Percentiles rank a stretch among this genome's conserved stretches.
Conservation (phyloP, 1,140 invertebrate species). For the Drosophila gunungcola region DNA sequence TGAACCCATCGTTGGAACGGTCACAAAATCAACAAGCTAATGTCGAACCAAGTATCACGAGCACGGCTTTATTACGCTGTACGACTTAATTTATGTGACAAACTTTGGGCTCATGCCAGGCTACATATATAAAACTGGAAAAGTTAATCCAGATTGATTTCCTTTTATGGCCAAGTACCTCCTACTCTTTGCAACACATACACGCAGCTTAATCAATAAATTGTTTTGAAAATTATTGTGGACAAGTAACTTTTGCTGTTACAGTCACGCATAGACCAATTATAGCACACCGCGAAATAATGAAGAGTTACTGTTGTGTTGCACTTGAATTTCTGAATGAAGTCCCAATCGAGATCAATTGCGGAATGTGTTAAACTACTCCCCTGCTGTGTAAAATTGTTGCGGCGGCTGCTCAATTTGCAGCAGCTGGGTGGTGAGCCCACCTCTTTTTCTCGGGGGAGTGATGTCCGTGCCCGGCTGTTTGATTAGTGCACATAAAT, state of each 20-base stretch:
- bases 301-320: not conserved
- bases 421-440: conserved; percentile 1
- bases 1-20: conserved; percentile 38
- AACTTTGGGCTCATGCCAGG: conserved; percentile 9
- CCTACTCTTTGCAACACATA: not conserved
- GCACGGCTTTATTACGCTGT: conserved; percentile 10
- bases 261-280: conserved; percentile 15
- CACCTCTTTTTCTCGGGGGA: not conserved
- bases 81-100: conserved; percentile 22
- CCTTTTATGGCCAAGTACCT: not conserved
- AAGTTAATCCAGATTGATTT: conserved; percentile 29
- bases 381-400: conserved; percentile 49
- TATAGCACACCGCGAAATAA: conserved; percentile 22
- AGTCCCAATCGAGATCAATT: conserved; percentile 31
- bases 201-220: conserved; percentile 19
- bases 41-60: conserved; percentile 14
- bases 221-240: conserved; percentile 26
- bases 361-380: conserved; percentile 38
- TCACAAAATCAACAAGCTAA: conserved; percentile 45
- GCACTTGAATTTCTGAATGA: conserved; percentile 1
- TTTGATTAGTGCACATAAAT: conserved; percentile 75
- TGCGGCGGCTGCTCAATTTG: conserved; percentile 57
- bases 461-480: conserved; percentile 45
- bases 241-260: conserved; percentile 9
- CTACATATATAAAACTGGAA: conserved; percentile 5